Evolutionary conservation across 2,888 invertebrate genomes (phyloP), one percentile per base, ranked within the genome.

Genomic region (Cepaea hortensis): DNA sequence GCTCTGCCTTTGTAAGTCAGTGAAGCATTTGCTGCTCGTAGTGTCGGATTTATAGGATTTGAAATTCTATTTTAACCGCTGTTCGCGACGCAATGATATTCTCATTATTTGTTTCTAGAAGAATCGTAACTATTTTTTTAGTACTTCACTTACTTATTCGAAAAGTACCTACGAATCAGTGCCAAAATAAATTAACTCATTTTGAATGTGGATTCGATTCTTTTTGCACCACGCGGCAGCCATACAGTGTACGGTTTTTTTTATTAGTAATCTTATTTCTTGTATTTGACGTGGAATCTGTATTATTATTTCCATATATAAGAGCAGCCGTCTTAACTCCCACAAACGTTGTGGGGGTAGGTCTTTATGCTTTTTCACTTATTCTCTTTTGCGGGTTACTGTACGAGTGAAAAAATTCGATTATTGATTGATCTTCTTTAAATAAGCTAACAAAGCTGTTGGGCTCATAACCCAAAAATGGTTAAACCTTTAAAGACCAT

Each of bases 391-490:
- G 61, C 3, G 80, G 80, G 6, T 13, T 80, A n/a, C 62, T 80
- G 5, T 55, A 62, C 62, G 80, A 80, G 46, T 80, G 80, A 80
- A 80, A 80, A n/a, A 9, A 80, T 23, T 62, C 62, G 18, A n/a
- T 65, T 62, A 23, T 80, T 15, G 80, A 80, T 23, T 80, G 80
- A 80, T 5, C 62, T 62, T 62, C 18, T 65, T 20, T 18, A 62
- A 23, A 46, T 81, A 68, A 81, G 81, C 81, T 81, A 81, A 81
- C 15, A 35, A 81, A 81, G 81, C 81, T 81, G 3, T 81, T 81
- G 81, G 81, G 81, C 81, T 35, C 81, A 81, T 81, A 81, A 81
- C 81, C 81, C 81, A 46, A 81, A 61, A 62, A 65, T 81, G 46
- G 46, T n/a, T 3, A 46, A 70, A 35, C 13, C 46, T n/a, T 46